Base-by-base conservation (phyloP, 1,140 invertebrate species). In the Drosophila sp. region DNA sequence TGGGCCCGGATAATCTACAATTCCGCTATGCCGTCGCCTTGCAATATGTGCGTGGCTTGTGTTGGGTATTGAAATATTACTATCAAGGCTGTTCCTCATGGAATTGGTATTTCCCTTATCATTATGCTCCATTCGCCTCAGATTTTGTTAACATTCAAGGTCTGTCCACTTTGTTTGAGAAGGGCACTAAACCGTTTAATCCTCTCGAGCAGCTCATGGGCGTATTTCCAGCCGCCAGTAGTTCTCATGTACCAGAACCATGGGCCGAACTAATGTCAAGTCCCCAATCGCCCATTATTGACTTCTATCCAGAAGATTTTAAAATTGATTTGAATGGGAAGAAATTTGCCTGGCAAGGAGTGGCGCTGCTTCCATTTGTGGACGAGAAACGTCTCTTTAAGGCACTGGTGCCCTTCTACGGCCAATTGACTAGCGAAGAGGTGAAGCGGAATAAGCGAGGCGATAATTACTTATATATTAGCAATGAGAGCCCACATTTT, bases 61-160 rank as follows among this genome's bases (percentile, higher is more conserved):
- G 98, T 93, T 99, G 99, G 99, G 99, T 99, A 5, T 93, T 99
- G 11, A 95, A 96, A 67, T 99, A 99, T 93, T 99, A 99, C 93
- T 99, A 99, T 93, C 98, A 99, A 95, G 99, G 99, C 50, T 99
- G 99, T 93, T 96, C 98, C 25, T 99, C 98, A 2, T 99, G 99
- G 99, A 98, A 99, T 92, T 99, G 99, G 99, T 99, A 99, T 93
- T 99, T 98, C 93, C 99, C 99, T 0, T 99, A 98, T 92, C 99
- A 99, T 93, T 99, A 99, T 94, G 99, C 99, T 2, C 99, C 99
- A n/a, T 99, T 99, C 94, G 99, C 99, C 3, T 99, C 98, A 1
- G 99, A 99, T 93, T 99, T 99, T 93, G 94, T 98, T 27, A 97
- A 99, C 90, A 97, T 99, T 41, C 95, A 94, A 58, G 95, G 96